These are phyloP conservation scores for Campylorhamphus procurvoides DNA, from an alignment of 2,113 vertebrate species.

Conservation along the genomic window DNA sequence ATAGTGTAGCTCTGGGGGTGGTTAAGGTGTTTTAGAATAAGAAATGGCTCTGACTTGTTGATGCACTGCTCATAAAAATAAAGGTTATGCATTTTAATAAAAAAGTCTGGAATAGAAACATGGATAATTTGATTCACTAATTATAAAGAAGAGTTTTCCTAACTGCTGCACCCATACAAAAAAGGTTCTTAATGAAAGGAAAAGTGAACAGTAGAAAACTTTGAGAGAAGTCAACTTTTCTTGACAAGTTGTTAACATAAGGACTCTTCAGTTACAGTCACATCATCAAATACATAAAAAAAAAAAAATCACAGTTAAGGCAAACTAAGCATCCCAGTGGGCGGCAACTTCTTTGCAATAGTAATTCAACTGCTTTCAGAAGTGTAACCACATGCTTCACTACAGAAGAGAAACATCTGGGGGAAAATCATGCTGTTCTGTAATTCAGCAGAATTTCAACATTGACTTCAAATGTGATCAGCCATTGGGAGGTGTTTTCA, in stretches of 20 bases:
- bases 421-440: not conserved
- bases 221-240: not conserved
- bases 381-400: not conserved
- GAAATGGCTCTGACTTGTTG: not conserved
- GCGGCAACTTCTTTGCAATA: not conserved
- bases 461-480: not conserved
- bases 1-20: not conserved
- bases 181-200: not conserved
- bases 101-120: not conserved
- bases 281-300: not conserved
- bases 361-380: not conserved
- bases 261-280: not conserved
- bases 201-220: not conserved
- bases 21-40: conserved; percentile 1
- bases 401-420: not conserved
- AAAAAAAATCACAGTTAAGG: not conserved
- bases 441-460: conserved; percentile 20
- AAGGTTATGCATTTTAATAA: conserved; percentile 29
- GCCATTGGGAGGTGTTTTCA: not conserved
- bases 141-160: conserved; percentile 3
- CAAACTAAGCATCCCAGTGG: not conserved
- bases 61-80: not conserved
- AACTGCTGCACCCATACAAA: not conserved
- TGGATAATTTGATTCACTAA: not conserved
- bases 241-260: not conserved